Evolutionary conservation across 30 jellyfish, hydroid and myxozoan species (phyloP).

Genomic region (Phacellophora camtschatica): DNA sequence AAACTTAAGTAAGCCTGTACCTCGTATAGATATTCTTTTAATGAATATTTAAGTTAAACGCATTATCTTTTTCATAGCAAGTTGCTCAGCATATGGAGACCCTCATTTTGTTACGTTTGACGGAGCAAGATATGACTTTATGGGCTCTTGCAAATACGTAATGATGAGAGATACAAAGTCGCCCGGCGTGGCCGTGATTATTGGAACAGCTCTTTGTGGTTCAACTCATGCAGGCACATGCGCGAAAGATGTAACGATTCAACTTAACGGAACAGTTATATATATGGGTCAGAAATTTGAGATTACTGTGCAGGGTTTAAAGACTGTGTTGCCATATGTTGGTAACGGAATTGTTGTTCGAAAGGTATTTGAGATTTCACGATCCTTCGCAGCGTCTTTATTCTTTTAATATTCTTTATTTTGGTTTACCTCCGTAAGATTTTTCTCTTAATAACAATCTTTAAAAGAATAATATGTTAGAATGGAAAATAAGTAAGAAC

Average conservation of each 20-base stretch:
- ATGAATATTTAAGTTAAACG: too few relatives aligned
- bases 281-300: background rate
- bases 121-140: slow-evolving; percentile 61
- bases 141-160: slow-evolving; percentile 74
- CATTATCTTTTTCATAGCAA: slow-evolving; percentile 54
- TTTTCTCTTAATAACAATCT: background rate
- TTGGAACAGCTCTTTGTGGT: slow-evolving; percentile 55
- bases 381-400: too few relatives aligned
- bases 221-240: slow-evolving; percentile 31
- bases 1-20: too few relatives aligned
- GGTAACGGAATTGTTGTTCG: slow-evolving; percentile 43
- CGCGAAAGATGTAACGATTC: slow-evolving; percentile 45
- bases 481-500: too few relatives aligned
- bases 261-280: slow-evolving; percentile 20
- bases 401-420: background rate
- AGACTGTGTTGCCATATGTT: slow-evolving; percentile 42
- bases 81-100: slow-evolving; percentile 72
- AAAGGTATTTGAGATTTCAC: too few relatives aligned
- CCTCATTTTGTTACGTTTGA: slow-evolving; percentile 81
- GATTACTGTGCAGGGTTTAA: slow-evolving; percentile 25
- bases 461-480: too few relatives aligned
- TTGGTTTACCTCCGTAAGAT: too few relatives aligned
- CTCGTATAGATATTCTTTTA: too few relatives aligned
- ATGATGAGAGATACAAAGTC: slow-evolving; percentile 54
- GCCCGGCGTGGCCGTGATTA: background rate